phyloP scores from a whole-genome alignment of 2,797 vertebrate species.

The Muscicapa comitata region DNA sequence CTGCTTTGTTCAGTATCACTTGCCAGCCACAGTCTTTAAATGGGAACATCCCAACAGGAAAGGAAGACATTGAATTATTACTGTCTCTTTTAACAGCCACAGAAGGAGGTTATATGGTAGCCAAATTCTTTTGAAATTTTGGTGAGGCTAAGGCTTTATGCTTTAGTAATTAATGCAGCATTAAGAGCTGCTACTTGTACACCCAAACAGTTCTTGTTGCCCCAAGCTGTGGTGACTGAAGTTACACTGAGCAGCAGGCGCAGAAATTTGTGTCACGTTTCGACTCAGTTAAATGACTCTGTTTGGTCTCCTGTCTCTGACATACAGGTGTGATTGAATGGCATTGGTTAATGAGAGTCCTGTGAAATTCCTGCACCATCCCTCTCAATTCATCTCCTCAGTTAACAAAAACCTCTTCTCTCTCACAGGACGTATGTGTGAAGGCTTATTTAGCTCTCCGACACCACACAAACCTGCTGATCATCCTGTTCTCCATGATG shows the following conservation, averaged over 20 bases:
- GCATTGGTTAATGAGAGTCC: background rate
- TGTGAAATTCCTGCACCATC: background rate
- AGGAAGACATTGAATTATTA: background rate
- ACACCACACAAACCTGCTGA: slow-evolving; percentile 95
- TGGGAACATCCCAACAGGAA: background rate
- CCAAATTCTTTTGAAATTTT: background rate
- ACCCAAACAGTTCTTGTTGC: background rate
- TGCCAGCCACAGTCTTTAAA: background rate
- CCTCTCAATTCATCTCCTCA: background rate
- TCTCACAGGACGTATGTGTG: slow-evolving; percentile 86
- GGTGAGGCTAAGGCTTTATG: background rate
- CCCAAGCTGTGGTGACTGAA: background rate
- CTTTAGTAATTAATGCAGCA: background rate
- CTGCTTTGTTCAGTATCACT: background rate
- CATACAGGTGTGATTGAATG: accelerated
- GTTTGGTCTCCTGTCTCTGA: background rate
- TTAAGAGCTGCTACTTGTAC: background rate
- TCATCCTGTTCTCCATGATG: slow-evolving; percentile 99
- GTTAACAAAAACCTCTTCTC: background rate
- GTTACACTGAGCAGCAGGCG: background rate
- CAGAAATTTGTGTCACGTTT: background rate
- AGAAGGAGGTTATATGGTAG: background rate
- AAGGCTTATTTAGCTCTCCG: slow-evolving; percentile 94
- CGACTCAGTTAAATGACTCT: background rate
- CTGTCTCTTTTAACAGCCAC: background rate